Percentiles rank a stretch among this genome's conserved stretches.
phyloP scores from a whole-genome alignment of 2,888 invertebrate species.

The Leptothorax acervorum region DNA sequence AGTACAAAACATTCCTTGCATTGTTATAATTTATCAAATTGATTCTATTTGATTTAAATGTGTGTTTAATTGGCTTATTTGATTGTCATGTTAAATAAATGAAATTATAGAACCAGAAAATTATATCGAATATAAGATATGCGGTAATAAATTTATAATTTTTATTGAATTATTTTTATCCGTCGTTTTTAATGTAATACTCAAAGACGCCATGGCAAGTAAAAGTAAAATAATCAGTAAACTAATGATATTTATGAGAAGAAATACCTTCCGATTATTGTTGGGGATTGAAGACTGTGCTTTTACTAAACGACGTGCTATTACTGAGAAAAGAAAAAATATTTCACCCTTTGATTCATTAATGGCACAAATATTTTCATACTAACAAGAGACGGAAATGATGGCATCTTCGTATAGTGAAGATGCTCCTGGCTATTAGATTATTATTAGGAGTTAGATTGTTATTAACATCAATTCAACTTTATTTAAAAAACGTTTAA shows the following conservation, averaged over 20 bases:
- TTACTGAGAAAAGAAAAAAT: constrained; percentile 7
- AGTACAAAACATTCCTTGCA: not conserved
- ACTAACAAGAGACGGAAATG: not conserved
- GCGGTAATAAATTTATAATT: not conserved
- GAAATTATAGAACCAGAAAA: not conserved
- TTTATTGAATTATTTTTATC: not conserved
- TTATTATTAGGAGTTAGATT: not conserved
- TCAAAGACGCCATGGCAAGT: not conserved
- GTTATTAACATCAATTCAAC: not conserved
- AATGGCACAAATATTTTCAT: constrained; percentile 30
- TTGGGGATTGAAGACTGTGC: not conserved
- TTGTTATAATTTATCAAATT: not conserved
- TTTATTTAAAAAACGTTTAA: not conserved
- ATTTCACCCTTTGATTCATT: constrained; percentile 7
- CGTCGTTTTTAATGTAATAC: not conserved
- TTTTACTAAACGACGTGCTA: not conserved
- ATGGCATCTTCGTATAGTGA: not conserved
- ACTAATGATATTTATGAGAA: not conserved
- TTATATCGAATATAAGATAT: not conserved
- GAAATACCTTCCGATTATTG: not conserved
- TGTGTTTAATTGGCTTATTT: not conserved
- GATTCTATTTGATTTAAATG: not conserved
- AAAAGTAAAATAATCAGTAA: not conserved
- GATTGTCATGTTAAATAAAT: not conserved
- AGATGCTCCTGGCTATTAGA: not conserved